phyloP scores from a whole-genome alignment of 2,797 vertebrate genomes.

The Pipistrellus pygmaeus region DNA sequence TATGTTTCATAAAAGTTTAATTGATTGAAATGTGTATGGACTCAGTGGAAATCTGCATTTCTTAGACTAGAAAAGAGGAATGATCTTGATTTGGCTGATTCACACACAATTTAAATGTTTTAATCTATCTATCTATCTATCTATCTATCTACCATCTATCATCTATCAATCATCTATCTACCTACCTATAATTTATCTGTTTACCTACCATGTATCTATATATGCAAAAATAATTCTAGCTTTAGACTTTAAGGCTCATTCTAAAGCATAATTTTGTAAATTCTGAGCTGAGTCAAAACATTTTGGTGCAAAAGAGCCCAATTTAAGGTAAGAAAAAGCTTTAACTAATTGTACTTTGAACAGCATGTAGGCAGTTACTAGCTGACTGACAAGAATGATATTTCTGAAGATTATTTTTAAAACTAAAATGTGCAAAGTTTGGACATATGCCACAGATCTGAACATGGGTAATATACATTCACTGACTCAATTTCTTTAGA shows the following conservation, averaged over 20 bases:
- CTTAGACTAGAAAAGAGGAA: neutral
- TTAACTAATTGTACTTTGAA: constrained; percentile 35
- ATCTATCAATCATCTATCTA: neutral
- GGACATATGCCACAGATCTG: constrained; percentile 43
- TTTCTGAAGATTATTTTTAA: constrained; percentile 57
- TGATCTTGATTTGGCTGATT: neutral
- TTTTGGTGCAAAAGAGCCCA: neutral
- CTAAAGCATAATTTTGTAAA: neutral
- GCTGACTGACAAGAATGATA: constrained; percentile 51
- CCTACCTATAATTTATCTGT: neutral
- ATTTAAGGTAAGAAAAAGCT: constrained; percentile 8
- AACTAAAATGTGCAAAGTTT: constrained; percentile 45
- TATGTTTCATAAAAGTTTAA: constrained; percentile 59
- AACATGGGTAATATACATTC: constrained; percentile 38
- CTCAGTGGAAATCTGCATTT: constrained; percentile 40
- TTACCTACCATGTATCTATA: neutral
- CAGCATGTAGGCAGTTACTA: neutral
- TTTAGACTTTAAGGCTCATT: constrained; percentile 8
- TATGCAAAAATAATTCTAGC: constrained; percentile 9
- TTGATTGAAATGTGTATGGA: neutral
- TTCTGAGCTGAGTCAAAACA: constrained; percentile 24
- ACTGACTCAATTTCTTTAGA: constrained; percentile 44
- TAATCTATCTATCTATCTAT: neutral
- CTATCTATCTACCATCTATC: neutral
- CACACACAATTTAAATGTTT: constrained; percentile 16